phyloP scores from a whole-genome alignment of 2,113 vertebrate species.

The Emydura subglobosa region DNA sequence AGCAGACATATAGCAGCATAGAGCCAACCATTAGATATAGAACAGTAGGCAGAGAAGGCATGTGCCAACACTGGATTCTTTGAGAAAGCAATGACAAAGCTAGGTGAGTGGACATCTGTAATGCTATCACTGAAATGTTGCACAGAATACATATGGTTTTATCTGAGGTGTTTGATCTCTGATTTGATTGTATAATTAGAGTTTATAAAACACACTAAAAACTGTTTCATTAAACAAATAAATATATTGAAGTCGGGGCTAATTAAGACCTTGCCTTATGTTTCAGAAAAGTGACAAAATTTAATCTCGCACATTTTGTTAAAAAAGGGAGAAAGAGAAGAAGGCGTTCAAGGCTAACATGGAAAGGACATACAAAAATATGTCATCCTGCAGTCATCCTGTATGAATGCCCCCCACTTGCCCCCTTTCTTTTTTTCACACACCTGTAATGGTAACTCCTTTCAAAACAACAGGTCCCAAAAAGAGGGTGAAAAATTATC shows the following conservation, averaged over 20 bases:
- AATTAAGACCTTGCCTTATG: conserved; percentile 2
- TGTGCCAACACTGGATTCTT: accelerated
- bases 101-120: background rate
- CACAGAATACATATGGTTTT: background rate
- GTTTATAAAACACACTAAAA: background rate
- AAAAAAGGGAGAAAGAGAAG: background rate
- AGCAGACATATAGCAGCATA: background rate
- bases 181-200: background rate
- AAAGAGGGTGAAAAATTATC: background rate
- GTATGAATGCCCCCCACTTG: background rate
- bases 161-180: background rate
- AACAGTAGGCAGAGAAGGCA: background rate
- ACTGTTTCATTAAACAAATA: background rate
- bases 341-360: background rate
- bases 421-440: background rate
- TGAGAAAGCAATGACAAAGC: background rate
- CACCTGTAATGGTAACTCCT: background rate
- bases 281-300: background rate
- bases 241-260: background rate
- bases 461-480: background rate
- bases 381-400: background rate
- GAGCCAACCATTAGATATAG: background rate
- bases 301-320: background rate
- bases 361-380: background rate
- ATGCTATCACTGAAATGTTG: background rate